phyloP scores from a whole-genome alignment of 2,113 vertebrate genomes.

The Myotis lucifugus region DNA sequence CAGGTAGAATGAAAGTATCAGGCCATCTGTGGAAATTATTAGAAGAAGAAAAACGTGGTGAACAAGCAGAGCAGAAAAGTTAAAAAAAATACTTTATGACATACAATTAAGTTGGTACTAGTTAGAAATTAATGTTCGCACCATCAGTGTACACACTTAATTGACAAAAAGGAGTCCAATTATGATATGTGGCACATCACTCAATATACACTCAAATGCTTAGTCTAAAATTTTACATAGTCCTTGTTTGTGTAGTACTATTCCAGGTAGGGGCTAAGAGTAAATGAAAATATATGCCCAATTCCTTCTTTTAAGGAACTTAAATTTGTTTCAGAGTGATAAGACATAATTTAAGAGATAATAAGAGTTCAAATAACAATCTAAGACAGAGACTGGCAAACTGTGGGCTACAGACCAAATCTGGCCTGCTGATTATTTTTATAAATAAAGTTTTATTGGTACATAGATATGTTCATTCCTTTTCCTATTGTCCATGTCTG shows the following conservation, averaged over 20 bases:
- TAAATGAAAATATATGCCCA: background rate
- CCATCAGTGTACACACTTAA: background rate
- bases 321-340: conserved; percentile 17
- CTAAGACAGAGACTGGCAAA: conserved; percentile 5
- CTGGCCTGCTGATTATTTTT: conserved; percentile 14
- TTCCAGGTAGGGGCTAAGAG: background rate
- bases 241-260: background rate
- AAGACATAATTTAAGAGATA: background rate
- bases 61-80: conserved; percentile 38
- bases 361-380: conserved; percentile 12
- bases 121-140: conserved; percentile 26
- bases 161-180: background rate
- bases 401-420: background rate
- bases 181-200: background rate
- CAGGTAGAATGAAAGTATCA: conserved; percentile 48
- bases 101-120: conserved; percentile 26
- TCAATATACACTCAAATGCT: conserved; percentile 3
- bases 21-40: conserved; percentile 29
- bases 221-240: background rate
- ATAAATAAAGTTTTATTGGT: conserved; percentile 58
- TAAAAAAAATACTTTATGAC: background rate
- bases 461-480: background rate
- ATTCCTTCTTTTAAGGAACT: conserved; percentile 20
- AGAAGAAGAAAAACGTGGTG: conserved; percentile 35
- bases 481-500: background rate